Percentiles rank a stretch among this genome's conserved stretches.
These are phyloP conservation scores for Neocrepidodera transversa DNA, from an alignment of 2,888 invertebrate species.

Conservation along the genomic window DNA sequence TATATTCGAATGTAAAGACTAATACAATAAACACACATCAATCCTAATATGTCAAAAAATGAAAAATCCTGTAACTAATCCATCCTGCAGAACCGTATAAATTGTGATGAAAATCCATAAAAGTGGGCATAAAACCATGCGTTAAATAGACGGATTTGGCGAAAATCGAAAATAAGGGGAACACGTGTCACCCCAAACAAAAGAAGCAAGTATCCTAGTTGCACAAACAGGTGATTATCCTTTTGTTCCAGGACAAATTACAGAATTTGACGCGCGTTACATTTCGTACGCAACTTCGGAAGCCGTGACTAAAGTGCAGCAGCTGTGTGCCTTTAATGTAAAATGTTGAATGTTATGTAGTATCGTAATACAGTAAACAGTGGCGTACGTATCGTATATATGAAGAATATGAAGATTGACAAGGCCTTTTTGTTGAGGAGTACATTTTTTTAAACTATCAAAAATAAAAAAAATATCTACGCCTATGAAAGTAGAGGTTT, in stretches of 20 bases:
- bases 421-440: no score
- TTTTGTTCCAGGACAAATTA: constrained; percentile 56
- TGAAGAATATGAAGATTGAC: no score
- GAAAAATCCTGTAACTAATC: constrained; percentile 8
- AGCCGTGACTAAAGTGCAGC: constrained; percentile 55
- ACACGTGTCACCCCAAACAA: constrained; percentile 43
- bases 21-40: not conserved
- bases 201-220: constrained; percentile 39
- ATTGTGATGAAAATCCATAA: constrained; percentile 28
- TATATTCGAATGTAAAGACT: no score
- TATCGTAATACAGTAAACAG: constrained; percentile 11
- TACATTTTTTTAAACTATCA: no score
- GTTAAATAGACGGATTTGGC: constrained; percentile 40
- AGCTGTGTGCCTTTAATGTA: no score
- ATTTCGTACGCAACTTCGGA: constrained; percentile 50
- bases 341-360: not conserved
- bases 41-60: constrained; percentile 3
- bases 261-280: constrained; percentile 56
- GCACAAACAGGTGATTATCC: constrained; percentile 57
- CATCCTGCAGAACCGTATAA: constrained; percentile 15
- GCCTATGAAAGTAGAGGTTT: no score
- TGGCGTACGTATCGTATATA: constrained; percentile 34
- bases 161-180: constrained; percentile 33
- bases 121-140: constrained; percentile 47
- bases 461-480: no score